These are phyloP conservation scores for Corythornis cristatus DNA, from an alignment of 2,113 vertebrate species.

Conservation along the genomic window DNA sequence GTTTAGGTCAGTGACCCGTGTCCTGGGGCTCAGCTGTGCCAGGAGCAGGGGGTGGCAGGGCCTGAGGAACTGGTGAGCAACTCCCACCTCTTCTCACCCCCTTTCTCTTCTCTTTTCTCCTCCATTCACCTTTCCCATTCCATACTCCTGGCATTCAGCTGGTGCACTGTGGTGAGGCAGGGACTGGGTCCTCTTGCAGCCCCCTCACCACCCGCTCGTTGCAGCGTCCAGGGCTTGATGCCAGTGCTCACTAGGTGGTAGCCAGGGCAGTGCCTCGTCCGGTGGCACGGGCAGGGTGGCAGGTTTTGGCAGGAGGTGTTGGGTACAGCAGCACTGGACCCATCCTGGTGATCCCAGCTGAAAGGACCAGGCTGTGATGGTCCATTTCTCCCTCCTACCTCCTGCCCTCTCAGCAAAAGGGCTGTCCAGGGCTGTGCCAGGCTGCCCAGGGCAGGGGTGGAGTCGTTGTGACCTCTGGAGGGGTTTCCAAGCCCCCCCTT, in stretches of 20 bases:
- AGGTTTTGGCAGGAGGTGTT: fast-evolving
- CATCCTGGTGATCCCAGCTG: fast-evolving
- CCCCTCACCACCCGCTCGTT: not conserved
- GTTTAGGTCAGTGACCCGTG: not conserved
- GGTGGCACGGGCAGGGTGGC: fast-evolving
- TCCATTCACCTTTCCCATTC: not conserved
- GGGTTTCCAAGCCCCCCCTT: not conserved
- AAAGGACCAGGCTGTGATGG: not conserved
- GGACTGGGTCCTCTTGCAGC: not conserved
- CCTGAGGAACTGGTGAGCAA: fast-evolving
- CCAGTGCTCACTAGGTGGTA: not conserved
- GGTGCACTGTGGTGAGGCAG: not conserved
- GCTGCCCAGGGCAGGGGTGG: not conserved
- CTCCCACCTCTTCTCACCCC: not conserved
- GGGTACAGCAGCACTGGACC: not conserved
- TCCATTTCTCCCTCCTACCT: not conserved
- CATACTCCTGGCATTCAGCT: not conserved
- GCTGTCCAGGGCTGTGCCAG: not conserved
- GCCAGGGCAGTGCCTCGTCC: not conserved
- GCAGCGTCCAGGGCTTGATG: not conserved
- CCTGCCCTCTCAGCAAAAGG: not conserved
- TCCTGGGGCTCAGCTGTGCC: not conserved
- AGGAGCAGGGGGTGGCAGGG: not conserved
- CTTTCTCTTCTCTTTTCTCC: not conserved
- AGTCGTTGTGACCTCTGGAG: not conserved